A percentile compares a stretch with the other conserved stretches of the same genome.
phyloP scores from a whole-genome alignment of 2,888 invertebrate species.

The Belgica antarctica region DNA sequence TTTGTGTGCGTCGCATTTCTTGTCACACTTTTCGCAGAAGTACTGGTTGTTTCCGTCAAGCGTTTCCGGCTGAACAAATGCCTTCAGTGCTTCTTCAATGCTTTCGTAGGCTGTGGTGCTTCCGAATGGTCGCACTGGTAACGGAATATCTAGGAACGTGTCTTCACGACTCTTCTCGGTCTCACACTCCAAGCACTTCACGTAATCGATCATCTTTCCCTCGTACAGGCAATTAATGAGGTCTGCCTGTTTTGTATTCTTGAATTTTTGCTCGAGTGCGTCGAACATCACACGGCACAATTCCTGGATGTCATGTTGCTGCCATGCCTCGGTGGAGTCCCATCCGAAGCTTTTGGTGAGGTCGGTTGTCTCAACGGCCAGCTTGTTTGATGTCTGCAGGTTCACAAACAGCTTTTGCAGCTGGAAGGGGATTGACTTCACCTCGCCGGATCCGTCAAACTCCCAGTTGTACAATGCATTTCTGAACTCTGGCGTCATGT shows the following conservation, averaged over 20 bases:
- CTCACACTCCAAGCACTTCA: conserved; percentile 81
- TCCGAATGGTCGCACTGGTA: conserved; percentile 81
- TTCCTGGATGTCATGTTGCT: conserved; percentile 90
- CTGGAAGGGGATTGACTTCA: conserved; percentile 79
- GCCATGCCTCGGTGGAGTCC: conserved; percentile 86
- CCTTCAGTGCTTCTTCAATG: conserved; percentile 78
- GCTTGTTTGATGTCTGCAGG: conserved; percentile 76
- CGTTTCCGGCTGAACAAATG: conserved; percentile 81
- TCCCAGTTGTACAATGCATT: conserved; percentile 85
- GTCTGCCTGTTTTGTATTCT: conserved; percentile 76
- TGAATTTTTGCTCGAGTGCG: conserved; percentile 79
- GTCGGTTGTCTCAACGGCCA: conserved; percentile 82
- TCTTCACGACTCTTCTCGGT: conserved; percentile 80
- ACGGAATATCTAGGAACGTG: conserved; percentile 79
- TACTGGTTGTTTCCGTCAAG: conserved; percentile 83
- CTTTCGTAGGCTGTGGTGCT: conserved; percentile 72
- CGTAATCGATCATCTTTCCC: conserved; percentile 81
- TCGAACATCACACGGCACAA: conserved; percentile 88
- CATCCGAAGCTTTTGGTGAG: conserved; percentile 86
- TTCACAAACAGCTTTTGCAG: conserved; percentile 81
- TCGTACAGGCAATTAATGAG: conserved; percentile 76
- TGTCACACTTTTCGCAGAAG: conserved; percentile 79
- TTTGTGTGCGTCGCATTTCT: conserved; percentile 86
- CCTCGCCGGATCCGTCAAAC: conserved; percentile 68
- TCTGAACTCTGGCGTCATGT: conserved; percentile 89